Percentiles rank a stretch among this genome's conserved stretches.
Evolutionary conservation across 2,888 invertebrate genomes (phyloP).

Genomic region (Ochropacha duplaris): DNA sequence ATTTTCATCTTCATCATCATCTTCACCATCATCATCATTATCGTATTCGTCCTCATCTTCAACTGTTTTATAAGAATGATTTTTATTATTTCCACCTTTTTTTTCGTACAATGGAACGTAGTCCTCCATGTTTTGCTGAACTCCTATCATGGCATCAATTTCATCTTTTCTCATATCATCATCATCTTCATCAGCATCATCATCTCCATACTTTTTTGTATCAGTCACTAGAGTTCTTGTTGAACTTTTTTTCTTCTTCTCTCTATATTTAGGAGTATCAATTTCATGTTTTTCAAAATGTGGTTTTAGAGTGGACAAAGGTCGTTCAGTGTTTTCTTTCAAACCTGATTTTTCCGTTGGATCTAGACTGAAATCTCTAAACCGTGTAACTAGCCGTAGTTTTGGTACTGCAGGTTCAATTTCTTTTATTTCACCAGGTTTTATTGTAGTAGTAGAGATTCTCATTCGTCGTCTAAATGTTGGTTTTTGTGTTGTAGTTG

Average conservation of each 20-base stretch:
- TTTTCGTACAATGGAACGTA: slow-evolving; percentile 69
- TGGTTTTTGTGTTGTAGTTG: slow-evolving; percentile 51
- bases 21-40: slow-evolving; percentile 30
- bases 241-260: slow-evolving; percentile 68
- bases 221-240: slow-evolving; percentile 75
- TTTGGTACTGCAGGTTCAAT: slow-evolving; percentile 39
- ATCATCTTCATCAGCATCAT: slow-evolving; percentile 56
- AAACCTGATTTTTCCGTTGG: slow-evolving; percentile 25
- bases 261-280: slow-evolving; percentile 55
- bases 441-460: slow-evolving; percentile 41
- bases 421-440: slow-evolving; percentile 27
- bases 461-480: slow-evolving; percentile 40
- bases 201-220: slow-evolving; percentile 67
- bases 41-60: slow-evolving; percentile 32
- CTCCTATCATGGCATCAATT: slow-evolving; percentile 68
- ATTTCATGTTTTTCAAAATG: slow-evolving; percentile 19
- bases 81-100: slow-evolving; percentile 32
- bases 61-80: slow-evolving; percentile 22
- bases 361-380: slow-evolving; percentile 40
- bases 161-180: slow-evolving; percentile 62
- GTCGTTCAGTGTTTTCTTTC: slow-evolving; percentile 16
- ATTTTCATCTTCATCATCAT: slow-evolving; percentile 31
- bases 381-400: slow-evolving; percentile 60
- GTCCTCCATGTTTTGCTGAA: slow-evolving; percentile 64
- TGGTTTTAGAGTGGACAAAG: slow-evolving; percentile 14